These are phyloP conservation scores for Drosophila bunnanda DNA, from an alignment of 2,888 invertebrate genomes.

Conservation along the genomic window DNA sequence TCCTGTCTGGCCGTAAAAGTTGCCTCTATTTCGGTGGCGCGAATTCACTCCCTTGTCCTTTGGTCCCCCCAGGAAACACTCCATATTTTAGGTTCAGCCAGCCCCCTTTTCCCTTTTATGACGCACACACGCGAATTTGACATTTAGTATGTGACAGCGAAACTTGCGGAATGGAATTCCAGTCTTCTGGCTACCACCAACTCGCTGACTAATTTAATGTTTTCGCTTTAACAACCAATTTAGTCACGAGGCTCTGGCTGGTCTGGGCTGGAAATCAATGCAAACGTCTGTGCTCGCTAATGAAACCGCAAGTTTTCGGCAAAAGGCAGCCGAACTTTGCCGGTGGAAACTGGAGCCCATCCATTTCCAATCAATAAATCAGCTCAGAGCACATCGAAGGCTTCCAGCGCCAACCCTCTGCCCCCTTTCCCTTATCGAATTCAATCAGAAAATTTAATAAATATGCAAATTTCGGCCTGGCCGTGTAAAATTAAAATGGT, in stretches of 20 bases:
- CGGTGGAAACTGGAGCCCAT: slow-evolving; percentile 13
- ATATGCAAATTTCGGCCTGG: slow-evolving; percentile 67
- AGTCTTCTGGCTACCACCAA: slow-evolving; percentile 13
- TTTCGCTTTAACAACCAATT: slow-evolving; percentile 44
- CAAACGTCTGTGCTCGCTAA: slow-evolving; percentile 33
- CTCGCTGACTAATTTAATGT: slow-evolving; percentile 41
- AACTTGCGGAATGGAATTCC: slow-evolving; percentile 42
- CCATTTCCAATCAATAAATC: slow-evolving; percentile 40
- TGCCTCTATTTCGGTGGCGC: slow-evolving; percentile 3
- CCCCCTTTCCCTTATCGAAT: slow-evolving; percentile 53
- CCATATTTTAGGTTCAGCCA: not conserved
- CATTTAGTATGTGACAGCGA: slow-evolving; percentile 30
- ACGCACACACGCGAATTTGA: slow-evolving; percentile 25
- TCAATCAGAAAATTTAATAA: slow-evolving; percentile 75
- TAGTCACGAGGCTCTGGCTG: slow-evolving; percentile 36
- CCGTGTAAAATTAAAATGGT: slow-evolving; percentile 59
- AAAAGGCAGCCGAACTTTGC: slow-evolving; percentile 26
- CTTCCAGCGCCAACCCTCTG: not conserved
- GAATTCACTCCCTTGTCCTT: not conserved
- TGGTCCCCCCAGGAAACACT: not conserved
- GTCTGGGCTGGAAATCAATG: slow-evolving; percentile 16
- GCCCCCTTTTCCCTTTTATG: slow-evolving; percentile 7
- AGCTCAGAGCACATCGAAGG: slow-evolving; percentile 15
- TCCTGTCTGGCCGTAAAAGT: slow-evolving; percentile 30
- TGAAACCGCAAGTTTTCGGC: slow-evolving; percentile 39